Base-by-base conservation (phyloP, 2,888 invertebrate genomes). In the Eustalomyia histrio region DNA sequence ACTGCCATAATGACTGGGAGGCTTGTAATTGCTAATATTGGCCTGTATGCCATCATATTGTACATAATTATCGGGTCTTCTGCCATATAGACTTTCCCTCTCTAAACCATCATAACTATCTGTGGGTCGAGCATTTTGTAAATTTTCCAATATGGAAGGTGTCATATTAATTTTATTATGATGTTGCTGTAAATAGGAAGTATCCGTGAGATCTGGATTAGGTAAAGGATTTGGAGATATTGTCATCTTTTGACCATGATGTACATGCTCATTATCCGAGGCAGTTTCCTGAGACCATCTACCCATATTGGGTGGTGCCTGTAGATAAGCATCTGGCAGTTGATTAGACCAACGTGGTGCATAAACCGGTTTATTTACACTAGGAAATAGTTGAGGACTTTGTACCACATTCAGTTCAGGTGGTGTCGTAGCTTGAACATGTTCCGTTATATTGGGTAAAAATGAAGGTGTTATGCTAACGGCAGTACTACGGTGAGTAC, bases 241-340 rank as follows among this genome's bases (percentile, higher is more conserved):
- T 1, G 92, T 93, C 24, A 92, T 92, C 86, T 93, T 93, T 85
- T 92, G 90, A 1, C 90, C 89, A 73, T 92, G 92, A 39, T 93
- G 92, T 33, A 89, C 86, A 10, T 87, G 89, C 86, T 95, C 95
- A 86, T 94, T 94, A 87, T 95, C 96, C 0, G 95, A 95, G 8
- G 94, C 95, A 0, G 95, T 95, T 83, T 95, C 95, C 75, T 95
- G 95, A 0, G 95, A 95, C 96, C 96, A 95, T 43, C 95, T 93
- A 17, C 94, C 93, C 55, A 90, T 87, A 39, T 90, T 92, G 52
- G 92, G 91, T 18, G 92, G 90, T 71, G 91, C 91, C 8, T 93
- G 92, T 53, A 94, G 86, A 86, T 94, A 94, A 0, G 93, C 91
- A 86, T 94, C 94, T 0, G 94, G 94, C 60, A 94, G 89, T 86